These are phyloP conservation scores for Platyrinchus mystaceus DNA, from an alignment of 2,797 vertebrate genomes.

Conservation along the genomic window DNA sequence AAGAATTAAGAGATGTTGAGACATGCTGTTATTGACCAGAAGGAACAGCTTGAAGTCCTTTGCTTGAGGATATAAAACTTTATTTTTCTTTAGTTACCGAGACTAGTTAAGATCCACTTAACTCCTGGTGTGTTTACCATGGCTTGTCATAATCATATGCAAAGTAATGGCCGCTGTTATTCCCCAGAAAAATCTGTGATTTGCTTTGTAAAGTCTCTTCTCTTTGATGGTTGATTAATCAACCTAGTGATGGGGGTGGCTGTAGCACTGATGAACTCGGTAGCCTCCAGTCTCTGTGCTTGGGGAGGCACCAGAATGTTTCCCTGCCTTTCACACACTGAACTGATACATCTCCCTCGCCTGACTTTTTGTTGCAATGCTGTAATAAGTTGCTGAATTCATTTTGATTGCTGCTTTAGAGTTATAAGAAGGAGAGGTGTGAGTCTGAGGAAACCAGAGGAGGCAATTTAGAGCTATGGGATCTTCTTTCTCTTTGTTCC, in stretches of 20 bases:
- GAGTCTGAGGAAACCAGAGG: not conserved
- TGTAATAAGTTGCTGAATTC: not conserved
- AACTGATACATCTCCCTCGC: not conserved
- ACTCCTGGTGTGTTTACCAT: not conserved
- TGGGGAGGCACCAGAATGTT: not conserved
- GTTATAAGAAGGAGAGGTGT: not conserved
- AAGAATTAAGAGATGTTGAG: slow-evolving; percentile 10
- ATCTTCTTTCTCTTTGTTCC: not conserved
- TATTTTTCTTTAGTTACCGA: not conserved
- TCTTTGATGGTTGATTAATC: not conserved
- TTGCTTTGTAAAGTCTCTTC: not conserved
- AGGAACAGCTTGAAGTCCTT: slow-evolving; percentile 11
- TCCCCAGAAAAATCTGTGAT: not conserved
- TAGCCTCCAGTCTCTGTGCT: not conserved
- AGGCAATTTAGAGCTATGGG: not conserved
- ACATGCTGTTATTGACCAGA: not conserved
- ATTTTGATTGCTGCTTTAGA: not conserved
- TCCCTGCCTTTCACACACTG: not conserved
- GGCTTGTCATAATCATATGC: not conserved
- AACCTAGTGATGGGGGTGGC: not conserved
- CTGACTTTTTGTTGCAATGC: not conserved
- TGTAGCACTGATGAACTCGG: not conserved
- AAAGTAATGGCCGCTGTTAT: not conserved
- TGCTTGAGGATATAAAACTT: not conserved
- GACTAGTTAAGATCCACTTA: not conserved